Evolutionary conservation across 2,113 vertebrate species (phyloP).

Genomic region (Seriola quinqueradiata): DNA sequence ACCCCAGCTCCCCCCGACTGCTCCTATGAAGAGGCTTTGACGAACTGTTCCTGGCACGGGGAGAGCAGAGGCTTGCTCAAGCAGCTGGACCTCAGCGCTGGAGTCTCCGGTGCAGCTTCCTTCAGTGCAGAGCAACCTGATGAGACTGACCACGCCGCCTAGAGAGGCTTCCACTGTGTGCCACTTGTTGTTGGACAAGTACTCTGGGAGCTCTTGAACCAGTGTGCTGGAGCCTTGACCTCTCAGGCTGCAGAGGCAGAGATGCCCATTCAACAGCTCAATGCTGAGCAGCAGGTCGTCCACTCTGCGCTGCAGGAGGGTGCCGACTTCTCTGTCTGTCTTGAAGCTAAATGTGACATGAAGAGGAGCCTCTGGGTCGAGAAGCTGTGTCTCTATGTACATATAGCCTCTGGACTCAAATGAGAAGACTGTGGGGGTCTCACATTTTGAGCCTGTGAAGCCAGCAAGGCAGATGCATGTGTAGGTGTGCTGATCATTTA

Average conservation of each 20-base stretch:
- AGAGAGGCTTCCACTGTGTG: slow-evolving; percentile 87
- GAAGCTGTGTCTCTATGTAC: slow-evolving; percentile 71
- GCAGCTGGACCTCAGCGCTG: slow-evolving; percentile 22
- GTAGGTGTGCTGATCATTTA: slow-evolving; percentile 80
- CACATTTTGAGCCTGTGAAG: slow-evolving; percentile 86
- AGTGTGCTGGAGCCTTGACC: slow-evolving; percentile 65
- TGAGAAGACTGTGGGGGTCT: slow-evolving; percentile 87
- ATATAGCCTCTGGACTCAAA: slow-evolving; percentile 88
- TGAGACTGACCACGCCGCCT: slow-evolving; percentile 81
- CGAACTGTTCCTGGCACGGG: slow-evolving; percentile 30
- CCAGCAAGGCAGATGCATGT: slow-evolving; percentile 88
- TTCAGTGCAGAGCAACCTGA: slow-evolving; percentile 86
- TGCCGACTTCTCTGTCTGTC: slow-evolving; percentile 82
- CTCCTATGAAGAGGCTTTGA: slow-evolving; percentile 86
- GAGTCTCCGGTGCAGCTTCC: slow-evolving; percentile 70
- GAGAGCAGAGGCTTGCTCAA: slow-evolving; percentile 73
- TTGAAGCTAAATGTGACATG: slow-evolving; percentile 88
- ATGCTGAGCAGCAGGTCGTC: slow-evolving; percentile 81
- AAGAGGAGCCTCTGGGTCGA: slow-evolving; percentile 70
- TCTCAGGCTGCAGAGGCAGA: slow-evolving; percentile 82
- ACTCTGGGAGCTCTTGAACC: slow-evolving; percentile 82
- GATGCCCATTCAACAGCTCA: slow-evolving; percentile 83
- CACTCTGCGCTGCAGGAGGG: slow-evolving; percentile 83
- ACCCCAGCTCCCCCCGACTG: slow-evolving; percentile 62
- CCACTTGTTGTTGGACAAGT: slow-evolving; percentile 88